These are phyloP conservation scores for Bagarius yarrelli DNA, from an alignment of 2,113 vertebrate species.

Conservation along the genomic window DNA sequence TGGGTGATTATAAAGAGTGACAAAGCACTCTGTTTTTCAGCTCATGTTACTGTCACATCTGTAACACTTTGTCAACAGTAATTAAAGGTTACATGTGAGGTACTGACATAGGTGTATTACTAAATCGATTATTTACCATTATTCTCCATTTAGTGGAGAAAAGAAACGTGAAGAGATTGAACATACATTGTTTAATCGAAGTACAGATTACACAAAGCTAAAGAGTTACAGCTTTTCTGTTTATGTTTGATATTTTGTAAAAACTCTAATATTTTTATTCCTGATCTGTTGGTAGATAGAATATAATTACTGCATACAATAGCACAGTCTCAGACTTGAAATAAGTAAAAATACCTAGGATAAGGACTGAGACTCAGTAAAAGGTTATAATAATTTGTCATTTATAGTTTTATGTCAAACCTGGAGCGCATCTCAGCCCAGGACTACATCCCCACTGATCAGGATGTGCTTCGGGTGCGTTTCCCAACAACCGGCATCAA, in stretches of 20 bases:
- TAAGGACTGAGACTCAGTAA: background rate
- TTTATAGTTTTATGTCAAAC: conserved; percentile 77
- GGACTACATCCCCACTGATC: conserved; percentile 78
- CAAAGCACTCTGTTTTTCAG: background rate
- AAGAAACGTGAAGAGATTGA: background rate
- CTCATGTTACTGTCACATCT: background rate
- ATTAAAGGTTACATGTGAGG: background rate
- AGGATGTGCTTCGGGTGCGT: conserved; percentile 85
- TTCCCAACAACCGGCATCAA: conserved; percentile 89
- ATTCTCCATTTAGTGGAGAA: background rate
- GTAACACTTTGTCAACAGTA: background rate
- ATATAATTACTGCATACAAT: background rate
- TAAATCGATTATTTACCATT: background rate
- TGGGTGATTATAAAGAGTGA: background rate
- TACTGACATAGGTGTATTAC: background rate
- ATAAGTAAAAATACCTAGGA: background rate
- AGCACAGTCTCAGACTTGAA: background rate
- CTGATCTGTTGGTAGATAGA: background rate
- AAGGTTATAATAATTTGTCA: background rate
- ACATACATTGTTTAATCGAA: background rate
- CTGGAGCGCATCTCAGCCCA: conserved; percentile 77
- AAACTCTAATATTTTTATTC: background rate
- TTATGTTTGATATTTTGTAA: background rate
- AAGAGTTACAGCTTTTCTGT: background rate
- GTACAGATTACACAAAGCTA: background rate